Conservation (phyloP, 2,888 invertebrate species). For the Cybosia mesomella region DNA sequence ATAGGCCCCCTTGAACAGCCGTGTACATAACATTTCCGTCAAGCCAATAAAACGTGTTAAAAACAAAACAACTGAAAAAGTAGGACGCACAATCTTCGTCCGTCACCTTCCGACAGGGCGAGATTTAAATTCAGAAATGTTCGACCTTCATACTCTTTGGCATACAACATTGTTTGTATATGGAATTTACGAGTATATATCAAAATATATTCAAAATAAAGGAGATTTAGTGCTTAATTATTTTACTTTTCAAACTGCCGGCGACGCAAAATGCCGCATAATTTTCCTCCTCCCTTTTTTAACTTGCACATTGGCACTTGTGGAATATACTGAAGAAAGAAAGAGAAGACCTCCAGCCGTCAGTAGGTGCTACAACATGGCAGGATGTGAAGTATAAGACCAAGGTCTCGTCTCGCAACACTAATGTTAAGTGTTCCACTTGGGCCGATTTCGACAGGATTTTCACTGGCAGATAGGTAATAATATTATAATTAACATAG, state of each 20-base stretch:
- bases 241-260: neutral
- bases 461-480: no score
- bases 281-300: no score
- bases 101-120: neutral
- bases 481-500: no score
- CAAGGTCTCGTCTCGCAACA: no score
- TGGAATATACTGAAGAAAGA: no score
- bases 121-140: neutral
- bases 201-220: neutral
- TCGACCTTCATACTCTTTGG: constrained; percentile 1
- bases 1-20: neutral
- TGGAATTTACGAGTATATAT: neutral
- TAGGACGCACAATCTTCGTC: neutral
- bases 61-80: neutral
- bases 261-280: neutral
- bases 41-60: neutral
- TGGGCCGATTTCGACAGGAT: no score
- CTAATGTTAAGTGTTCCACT: no score
- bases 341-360: no score
- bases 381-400: no score
- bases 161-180: neutral
- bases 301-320: no score
- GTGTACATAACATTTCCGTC: neutral
- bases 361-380: no score
- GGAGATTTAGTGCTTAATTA: neutral